These are phyloP conservation scores for Gila robusta DNA, from an alignment of 2,797 vertebrate genomes.

Conservation along the genomic window DNA sequence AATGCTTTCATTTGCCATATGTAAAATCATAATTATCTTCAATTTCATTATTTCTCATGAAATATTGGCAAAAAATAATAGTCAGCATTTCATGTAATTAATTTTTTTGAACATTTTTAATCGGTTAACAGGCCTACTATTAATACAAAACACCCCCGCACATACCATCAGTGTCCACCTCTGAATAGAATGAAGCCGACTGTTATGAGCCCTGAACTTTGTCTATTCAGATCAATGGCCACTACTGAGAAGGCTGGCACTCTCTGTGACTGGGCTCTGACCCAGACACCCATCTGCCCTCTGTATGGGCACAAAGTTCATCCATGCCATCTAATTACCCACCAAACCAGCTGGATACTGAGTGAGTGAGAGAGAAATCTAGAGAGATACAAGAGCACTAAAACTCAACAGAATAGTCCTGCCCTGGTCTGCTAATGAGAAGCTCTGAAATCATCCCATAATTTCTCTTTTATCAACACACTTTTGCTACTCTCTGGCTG, in stretches of 20 bases:
- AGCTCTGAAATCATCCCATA: slow-evolving; percentile 51
- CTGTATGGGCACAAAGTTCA: slow-evolving; percentile 62
- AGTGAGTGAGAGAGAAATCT: slow-evolving; percentile 23
- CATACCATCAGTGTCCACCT: slow-evolving; percentile 21
- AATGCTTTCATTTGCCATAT: background rate
- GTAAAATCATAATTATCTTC: background rate
- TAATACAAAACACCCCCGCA: slow-evolving; percentile 11
- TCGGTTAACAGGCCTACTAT: background rate
- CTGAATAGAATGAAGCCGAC: slow-evolving; percentile 30
- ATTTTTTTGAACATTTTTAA: background rate
- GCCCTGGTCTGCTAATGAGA: slow-evolving; percentile 59
- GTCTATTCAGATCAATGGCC: slow-evolving; percentile 54
- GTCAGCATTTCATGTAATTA: background rate
- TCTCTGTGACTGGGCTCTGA: slow-evolving; percentile 64
- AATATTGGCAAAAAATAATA: background rate
- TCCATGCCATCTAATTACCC: slow-evolving; percentile 70
- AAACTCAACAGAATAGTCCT: slow-evolving; percentile 55
- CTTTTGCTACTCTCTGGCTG: slow-evolving; percentile 59
- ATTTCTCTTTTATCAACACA: slow-evolving; percentile 54
- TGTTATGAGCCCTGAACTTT: slow-evolving; percentile 55
- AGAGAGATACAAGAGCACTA: slow-evolving; percentile 23
- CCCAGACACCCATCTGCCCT: slow-evolving; percentile 71
- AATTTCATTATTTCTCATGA: background rate
- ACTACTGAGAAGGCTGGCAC: slow-evolving; percentile 40
- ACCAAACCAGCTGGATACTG: slow-evolving; percentile 69